Evolutionary conservation across 2,797 vertebrate species (phyloP).

Genomic region (Acrocephalus scirpaceus): DNA sequence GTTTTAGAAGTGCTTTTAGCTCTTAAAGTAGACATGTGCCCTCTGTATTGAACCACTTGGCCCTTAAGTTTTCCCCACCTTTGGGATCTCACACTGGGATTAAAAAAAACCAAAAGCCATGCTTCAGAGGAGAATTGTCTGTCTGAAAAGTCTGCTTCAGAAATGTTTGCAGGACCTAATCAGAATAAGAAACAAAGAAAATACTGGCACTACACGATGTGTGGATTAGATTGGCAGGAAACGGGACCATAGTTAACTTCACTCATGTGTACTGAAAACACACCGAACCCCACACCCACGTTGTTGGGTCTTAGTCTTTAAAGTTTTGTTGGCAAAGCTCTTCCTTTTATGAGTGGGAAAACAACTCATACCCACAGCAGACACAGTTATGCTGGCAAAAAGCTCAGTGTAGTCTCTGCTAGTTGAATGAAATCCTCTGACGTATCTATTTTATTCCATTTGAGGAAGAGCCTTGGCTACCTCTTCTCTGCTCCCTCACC

Average conservation of each 20-base stretch:
- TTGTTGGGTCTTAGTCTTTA: constrained; percentile 32
- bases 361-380: constrained; percentile 38
- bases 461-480: background rate
- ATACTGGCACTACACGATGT: background rate
- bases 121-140: background rate
- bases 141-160: background rate
- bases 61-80: background rate
- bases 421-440: constrained; percentile 30
- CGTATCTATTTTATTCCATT: background rate
- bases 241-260: constrained; percentile 12
- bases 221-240: constrained; percentile 23
- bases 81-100: background rate
- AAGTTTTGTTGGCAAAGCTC: constrained; percentile 57
- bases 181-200: background rate
- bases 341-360: constrained; percentile 43
- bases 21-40: background rate
- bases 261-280: background rate
- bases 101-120: background rate
- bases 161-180: background rate
- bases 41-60: background rate
- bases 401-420: background rate
- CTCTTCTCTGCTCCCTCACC: background rate
- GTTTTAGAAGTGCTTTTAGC: background rate
- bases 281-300: background rate
- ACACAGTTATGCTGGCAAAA: background rate